Base-by-base conservation (phyloP, 2,797 vertebrate species). In the Periophthalmus magnuspinnatus region DNA sequence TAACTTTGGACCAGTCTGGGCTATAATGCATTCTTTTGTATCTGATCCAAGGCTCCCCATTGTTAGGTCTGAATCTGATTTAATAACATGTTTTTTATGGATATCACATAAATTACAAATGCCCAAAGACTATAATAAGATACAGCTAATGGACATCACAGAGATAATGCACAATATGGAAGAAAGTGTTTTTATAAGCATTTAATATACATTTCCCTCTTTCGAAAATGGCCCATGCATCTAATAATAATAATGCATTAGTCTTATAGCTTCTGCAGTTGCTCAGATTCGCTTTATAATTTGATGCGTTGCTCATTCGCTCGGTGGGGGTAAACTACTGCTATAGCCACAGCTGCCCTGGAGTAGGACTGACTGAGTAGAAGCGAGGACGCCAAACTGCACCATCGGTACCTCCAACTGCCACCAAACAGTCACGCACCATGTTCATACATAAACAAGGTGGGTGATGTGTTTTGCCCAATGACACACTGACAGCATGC, bases 61-160 rank as follows among this genome's bases (percentile, higher is more conserved):
- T 81, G 70, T 72, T 61, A 56, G 41, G 36, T 41, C 67, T 59
- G 13, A 52, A 74, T 82, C 52, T 60, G 52, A 79, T 79, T 55
- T 47, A 24, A 60, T 1, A 16, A 48, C 28, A 67, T 9, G 1
- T 64, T 13, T 1, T 67, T 79, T 72, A 74, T 60, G 54, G 70
- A 45, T n/a, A 60, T 69, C 38, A 61, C 34, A 28, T 64, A 79
- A 17, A 72, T 73, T 71, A 76, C 48, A 52, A 48, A 61, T n/a
- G 56, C 62, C 67, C 28, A 16, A 48, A 32, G 32, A 56, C 21
- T 8, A 16, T 5, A 28, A 34, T 17, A 59, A 34, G 28, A 47
- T 64, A 47, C 7, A 28, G 24, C 41, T 48, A 47, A 32, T 64
- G 41, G 62, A 61, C 33, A 38, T 21, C 38, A 45, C 22, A 63